A percentile compares a stretch with the other conserved stretches of the same genome.
These are phyloP conservation scores for Coranthus polyacanthus DNA, from an alignment of 2,797 vertebrate genomes.

Conservation along the genomic window DNA sequence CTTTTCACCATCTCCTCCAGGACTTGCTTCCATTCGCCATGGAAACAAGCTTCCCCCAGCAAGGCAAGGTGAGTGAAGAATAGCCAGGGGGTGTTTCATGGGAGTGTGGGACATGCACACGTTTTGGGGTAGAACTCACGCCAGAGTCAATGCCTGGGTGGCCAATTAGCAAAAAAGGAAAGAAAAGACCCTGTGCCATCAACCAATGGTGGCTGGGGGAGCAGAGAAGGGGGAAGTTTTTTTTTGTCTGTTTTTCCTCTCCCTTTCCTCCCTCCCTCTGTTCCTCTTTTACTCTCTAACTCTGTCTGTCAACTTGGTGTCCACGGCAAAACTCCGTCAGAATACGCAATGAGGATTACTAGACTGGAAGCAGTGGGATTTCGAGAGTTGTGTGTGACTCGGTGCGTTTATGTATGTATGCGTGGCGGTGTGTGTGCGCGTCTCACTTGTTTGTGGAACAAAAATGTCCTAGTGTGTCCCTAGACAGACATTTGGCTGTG, in stretches of 20 bases:
- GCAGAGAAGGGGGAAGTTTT: slow-evolving; percentile 62
- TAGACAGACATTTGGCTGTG: slow-evolving; percentile 81
- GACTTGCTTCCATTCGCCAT: slow-evolving; percentile 57
- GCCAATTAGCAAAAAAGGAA: slow-evolving; percentile 86
- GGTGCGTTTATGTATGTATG: slow-evolving; percentile 62
- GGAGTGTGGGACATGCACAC: slow-evolving; percentile 68
- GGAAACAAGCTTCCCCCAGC: slow-evolving; percentile 49
- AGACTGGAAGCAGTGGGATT: slow-evolving; percentile 78
- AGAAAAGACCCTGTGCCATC: slow-evolving; percentile 82
- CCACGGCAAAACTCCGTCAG: slow-evolving; percentile 75
- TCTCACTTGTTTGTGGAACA: slow-evolving; percentile 81
- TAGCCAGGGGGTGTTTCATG: slow-evolving; percentile 60
- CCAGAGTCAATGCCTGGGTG: slow-evolving; percentile 86
- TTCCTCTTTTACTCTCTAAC: slow-evolving; percentile 79
- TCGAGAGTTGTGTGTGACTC: slow-evolving; percentile 63
- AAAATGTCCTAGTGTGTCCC: slow-evolving; percentile 82
- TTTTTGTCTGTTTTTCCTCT: slow-evolving; percentile 69
- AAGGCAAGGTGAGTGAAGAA: slow-evolving; percentile 69
- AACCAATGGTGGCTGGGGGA: slow-evolving; percentile 73
- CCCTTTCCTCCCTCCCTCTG: slow-evolving; percentile 68
- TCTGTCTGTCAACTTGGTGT: slow-evolving; percentile 84
- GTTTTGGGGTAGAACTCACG: slow-evolving; percentile 73
- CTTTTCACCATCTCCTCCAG: slow-evolving; percentile 31
- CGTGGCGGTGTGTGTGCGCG: slow-evolving; percentile 54
- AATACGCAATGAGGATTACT: slow-evolving; percentile 85